Percentiles rank a stretch among this genome's conserved stretches.
phyloP scores from a whole-genome alignment of 2,113 vertebrate species.

The Narcine bancroftii region DNA sequence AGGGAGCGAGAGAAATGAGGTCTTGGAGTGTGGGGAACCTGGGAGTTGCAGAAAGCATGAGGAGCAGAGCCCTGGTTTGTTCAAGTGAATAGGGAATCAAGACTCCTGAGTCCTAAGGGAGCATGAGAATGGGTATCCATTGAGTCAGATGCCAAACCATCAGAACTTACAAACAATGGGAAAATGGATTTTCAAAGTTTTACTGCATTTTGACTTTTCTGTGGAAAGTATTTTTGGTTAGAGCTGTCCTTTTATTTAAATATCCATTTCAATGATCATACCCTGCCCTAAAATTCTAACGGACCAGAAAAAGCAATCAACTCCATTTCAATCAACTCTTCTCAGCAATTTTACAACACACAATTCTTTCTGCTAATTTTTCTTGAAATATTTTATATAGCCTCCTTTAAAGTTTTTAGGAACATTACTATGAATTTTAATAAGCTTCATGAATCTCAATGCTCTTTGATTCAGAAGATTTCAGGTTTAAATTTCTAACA shows the following conservation, averaged over 20 bases:
- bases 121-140: too few relatives aligned
- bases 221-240: neutral
- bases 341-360: neutral
- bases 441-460: neutral
- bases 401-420: neutral
- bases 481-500: neutral
- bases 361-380: neutral
- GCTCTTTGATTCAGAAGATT: neutral
- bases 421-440: neutral
- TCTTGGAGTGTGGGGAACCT: too few relatives aligned
- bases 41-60: too few relatives aligned
- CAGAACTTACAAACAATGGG: too few relatives aligned
- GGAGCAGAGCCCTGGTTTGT: too few relatives aligned
- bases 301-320: neutral
- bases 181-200: too few relatives aligned
- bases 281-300: neutral
- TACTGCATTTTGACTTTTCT: too few relatives aligned
- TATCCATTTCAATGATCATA: neutral
- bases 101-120: too few relatives aligned
- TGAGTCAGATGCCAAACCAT: too few relatives aligned
- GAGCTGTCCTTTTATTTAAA: neutral
- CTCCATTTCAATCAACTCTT: neutral
- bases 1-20: too few relatives aligned
- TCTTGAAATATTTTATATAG: neutral
- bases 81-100: too few relatives aligned